Conservation (phyloP, 2,797 vertebrate genomes). For the Myiotriccus ornatus region DNA sequence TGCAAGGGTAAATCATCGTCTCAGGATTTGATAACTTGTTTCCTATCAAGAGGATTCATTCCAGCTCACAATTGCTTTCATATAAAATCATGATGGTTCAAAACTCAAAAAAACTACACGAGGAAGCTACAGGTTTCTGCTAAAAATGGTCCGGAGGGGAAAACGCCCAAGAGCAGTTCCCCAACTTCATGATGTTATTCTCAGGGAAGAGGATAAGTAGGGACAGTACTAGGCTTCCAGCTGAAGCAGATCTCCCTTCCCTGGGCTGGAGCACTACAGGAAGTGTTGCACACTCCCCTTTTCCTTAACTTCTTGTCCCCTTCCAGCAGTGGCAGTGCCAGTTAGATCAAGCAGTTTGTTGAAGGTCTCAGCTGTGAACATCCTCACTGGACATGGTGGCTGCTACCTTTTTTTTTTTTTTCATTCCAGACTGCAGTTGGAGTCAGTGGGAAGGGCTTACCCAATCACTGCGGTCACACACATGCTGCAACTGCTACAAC, state of each 20-base stretch:
- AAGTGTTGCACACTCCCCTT: background rate
- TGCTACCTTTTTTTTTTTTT: background rate
- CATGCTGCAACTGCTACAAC: background rate
- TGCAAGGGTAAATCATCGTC: background rate
- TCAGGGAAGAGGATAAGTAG: background rate
- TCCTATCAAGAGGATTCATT: background rate
- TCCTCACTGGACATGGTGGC: background rate
- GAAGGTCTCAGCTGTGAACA: background rate
- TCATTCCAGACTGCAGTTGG: background rate
- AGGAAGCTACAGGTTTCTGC: constrained; percentile 1
- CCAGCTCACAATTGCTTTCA: background rate
- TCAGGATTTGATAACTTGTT: background rate
- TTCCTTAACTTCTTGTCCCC: background rate
- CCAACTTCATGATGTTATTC: rapidly evolving
- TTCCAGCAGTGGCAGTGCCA: background rate
- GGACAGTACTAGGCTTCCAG: background rate
- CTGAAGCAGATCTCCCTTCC: background rate
- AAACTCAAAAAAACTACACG: background rate
- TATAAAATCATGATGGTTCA: background rate
- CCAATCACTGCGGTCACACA: background rate
- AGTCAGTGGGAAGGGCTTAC: background rate
- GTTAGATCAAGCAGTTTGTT: background rate
- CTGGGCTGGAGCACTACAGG: background rate
- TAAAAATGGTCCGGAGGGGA: background rate
- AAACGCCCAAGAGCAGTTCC: background rate